phyloP scores from a whole-genome alignment of 2,888 invertebrate genomes.

The Drymonia ruficornis region DNA sequence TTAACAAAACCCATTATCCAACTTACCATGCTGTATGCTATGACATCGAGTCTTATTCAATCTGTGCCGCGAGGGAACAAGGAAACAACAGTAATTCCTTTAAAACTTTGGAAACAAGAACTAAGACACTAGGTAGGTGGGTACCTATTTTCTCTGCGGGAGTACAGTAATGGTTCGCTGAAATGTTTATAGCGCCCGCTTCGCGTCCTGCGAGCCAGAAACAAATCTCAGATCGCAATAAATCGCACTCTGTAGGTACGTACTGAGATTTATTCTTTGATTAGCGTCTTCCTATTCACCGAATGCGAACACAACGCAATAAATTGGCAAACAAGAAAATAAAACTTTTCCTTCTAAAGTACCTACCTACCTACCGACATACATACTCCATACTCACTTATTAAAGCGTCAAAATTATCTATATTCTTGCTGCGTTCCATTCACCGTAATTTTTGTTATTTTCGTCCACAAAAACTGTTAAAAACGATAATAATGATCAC shows the following conservation, averaged over 20 bases:
- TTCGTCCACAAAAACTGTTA: no score
- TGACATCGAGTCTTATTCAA: conserved; percentile 32
- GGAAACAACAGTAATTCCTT: conserved; percentile 63
- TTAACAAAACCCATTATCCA: neutral
- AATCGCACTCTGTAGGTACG: conserved; percentile 55
- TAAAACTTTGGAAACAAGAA: conserved; percentile 66
- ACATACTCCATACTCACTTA: no score
- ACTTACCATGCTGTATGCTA: neutral
- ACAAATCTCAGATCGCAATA: conserved; percentile 74
- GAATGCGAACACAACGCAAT: conserved; percentile 45
- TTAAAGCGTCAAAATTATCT: no score
- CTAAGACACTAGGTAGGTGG: no score
- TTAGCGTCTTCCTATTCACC: conserved; percentile 63
- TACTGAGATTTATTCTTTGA: conserved; percentile 70
- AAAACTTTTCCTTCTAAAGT: conserved; percentile 2
- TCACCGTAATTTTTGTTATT: no score
- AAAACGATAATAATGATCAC: no score
- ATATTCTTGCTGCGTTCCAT: no score
- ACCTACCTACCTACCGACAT: neutral
- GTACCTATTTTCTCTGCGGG: conserved; percentile 62
- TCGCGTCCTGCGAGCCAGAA: conserved; percentile 56
- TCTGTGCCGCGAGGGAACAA: conserved; percentile 43
- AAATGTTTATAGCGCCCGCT: conserved; percentile 73
- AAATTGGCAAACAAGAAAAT: conserved; percentile 25
- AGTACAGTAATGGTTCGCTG: conserved; percentile 65